Conservation (phyloP, 2,888 invertebrate genomes). For the Phragmatobia fuliginosa region DNA sequence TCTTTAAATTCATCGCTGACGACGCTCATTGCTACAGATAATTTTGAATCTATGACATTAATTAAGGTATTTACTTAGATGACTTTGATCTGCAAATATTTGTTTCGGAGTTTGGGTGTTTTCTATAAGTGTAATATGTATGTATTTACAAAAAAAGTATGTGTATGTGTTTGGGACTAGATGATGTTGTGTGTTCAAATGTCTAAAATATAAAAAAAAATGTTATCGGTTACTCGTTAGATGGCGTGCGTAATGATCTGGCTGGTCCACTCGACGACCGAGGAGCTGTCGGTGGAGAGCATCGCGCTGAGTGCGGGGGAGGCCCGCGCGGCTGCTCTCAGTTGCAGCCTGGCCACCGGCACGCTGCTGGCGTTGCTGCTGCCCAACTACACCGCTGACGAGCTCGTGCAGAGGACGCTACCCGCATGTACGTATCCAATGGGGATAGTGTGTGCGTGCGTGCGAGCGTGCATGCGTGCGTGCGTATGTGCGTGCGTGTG, state of each 20-base stretch:
- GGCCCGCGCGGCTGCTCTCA: conserved; percentile 85
- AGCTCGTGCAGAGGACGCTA: conserved; percentile 89
- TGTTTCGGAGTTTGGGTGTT: no score
- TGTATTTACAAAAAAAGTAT: no score
- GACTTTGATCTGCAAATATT: no score
- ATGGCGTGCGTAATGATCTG: conserved; percentile 93
- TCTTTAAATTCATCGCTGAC: conserved; percentile 90
- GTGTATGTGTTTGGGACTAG: no score
- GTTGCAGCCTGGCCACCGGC: conserved; percentile 88
- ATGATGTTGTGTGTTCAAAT: no score
- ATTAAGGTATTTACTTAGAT: conserved; percentile 85
- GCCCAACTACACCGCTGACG: conserved; percentile 90
- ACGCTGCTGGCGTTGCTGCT: conserved; percentile 89
- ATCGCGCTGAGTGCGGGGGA: conserved; percentile 86
- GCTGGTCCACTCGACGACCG: conserved; percentile 88
- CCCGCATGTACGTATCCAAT: conserved; percentile 86
- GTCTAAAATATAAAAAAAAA: no score
- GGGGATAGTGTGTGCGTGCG: not conserved
- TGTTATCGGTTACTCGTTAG: conserved; percentile 66
- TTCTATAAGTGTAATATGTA: no score
- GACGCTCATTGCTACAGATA: conserved; percentile 92
- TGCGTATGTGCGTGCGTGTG: no score
- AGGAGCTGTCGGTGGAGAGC: conserved; percentile 74
- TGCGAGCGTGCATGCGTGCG: no score
- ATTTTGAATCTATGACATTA: conserved; percentile 91